phyloP scores from a whole-genome alignment of 2,797 vertebrate species.

The Tenualosa thibaudeaui region DNA sequence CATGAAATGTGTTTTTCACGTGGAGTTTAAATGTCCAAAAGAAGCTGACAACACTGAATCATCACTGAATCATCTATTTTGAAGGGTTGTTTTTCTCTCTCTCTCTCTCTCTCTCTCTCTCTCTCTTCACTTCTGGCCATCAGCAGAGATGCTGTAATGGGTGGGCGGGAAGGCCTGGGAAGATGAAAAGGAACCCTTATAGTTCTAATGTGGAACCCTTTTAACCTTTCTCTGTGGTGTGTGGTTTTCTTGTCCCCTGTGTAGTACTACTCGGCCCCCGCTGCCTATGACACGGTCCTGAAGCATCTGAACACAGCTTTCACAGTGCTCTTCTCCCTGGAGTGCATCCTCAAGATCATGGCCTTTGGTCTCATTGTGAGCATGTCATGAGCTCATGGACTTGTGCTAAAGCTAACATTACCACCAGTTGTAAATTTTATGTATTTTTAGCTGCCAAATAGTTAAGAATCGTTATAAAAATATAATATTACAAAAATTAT shows the following conservation, averaged over 20 bases:
- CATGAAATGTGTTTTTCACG: background rate
- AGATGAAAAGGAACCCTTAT: background rate
- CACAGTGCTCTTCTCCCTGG: constrained; percentile 96
- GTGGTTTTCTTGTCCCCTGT: constrained; percentile 34
- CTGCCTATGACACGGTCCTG: constrained; percentile 89
- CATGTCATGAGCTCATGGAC: background rate
- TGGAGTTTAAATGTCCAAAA: background rate
- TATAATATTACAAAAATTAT: too few species aligned
- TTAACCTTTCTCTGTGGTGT: background rate
- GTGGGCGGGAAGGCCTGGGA: background rate
- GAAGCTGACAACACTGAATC: background rate
- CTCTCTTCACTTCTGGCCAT: background rate
- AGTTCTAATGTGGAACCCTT: background rate
- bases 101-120: background rate
- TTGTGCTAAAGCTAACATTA: background rate
- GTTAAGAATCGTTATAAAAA: too few species aligned
- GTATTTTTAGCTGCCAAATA: background rate
- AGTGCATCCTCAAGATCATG: constrained; percentile 95
- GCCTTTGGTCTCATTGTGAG: constrained; percentile 95
- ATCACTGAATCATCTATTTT: background rate
- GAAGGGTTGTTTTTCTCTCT: background rate
- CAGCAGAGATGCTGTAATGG: background rate
- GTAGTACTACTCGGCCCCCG: constrained; percentile 93
- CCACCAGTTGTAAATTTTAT: background rate
- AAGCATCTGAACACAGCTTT: constrained; percentile 97